Conservation (phyloP, 2,113 vertebrate species). For the Redunca redunca region DNA sequence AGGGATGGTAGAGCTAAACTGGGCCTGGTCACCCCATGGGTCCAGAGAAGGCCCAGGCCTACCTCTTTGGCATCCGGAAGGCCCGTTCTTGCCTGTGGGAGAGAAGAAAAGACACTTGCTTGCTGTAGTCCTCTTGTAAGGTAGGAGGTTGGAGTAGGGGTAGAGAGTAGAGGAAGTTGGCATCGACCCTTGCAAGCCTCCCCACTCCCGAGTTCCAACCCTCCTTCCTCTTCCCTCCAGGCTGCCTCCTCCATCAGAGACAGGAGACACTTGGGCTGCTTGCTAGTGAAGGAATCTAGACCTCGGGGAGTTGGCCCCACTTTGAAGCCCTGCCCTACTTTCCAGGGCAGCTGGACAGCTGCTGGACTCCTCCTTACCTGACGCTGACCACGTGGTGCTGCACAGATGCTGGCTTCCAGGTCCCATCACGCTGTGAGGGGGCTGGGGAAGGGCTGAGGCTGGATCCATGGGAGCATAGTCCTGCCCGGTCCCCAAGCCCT, state of each 20-base stretch:
- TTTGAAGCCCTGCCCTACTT: background rate
- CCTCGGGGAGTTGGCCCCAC: too few relatives aligned
- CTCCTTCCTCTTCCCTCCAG: background rate
- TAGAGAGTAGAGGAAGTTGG: background rate
- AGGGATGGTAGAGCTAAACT: background rate
- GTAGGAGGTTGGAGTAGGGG: background rate
- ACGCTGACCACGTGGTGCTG: slow-evolving; percentile 90
- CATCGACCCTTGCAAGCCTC: background rate
- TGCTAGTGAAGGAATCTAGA: background rate
- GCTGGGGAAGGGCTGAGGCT: slow-evolving; percentile 77
- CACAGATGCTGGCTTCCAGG: slow-evolving; percentile 79
- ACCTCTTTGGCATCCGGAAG: slow-evolving; percentile 92
- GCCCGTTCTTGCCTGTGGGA: slow-evolving; percentile 86
- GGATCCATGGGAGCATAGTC: slow-evolving; percentile 79
- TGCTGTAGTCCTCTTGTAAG: background rate
- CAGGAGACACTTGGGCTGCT: background rate
- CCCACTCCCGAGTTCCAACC: background rate
- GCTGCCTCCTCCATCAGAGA: background rate
- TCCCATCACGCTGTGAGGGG: slow-evolving; percentile 76
- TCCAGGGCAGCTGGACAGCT: background rate
- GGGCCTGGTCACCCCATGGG: background rate
- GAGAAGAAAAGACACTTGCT: slow-evolving; percentile 55
- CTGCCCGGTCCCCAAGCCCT: slow-evolving; percentile 73
- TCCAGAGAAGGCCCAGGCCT: slow-evolving; percentile 63
- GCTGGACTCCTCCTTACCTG: slow-evolving; percentile 80